Percentiles rank a stretch among this genome's conserved stretches.
Conservation (phyloP, 2,888 invertebrate genomes). For the Amorpha juglandis region DNA sequence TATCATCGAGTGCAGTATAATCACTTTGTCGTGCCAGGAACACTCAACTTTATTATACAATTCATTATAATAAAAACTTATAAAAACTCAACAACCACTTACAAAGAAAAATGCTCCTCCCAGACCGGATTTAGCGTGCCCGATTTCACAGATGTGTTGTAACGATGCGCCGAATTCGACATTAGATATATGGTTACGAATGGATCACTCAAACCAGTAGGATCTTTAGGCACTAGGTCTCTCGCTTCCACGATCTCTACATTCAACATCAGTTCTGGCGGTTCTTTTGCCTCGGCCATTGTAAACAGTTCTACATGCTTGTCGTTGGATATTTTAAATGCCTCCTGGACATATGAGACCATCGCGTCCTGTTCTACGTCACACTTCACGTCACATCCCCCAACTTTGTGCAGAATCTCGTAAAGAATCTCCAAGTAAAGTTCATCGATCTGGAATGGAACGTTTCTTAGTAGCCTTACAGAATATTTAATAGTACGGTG, state of each 20-base stretch:
- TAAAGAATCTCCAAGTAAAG: slow-evolving; percentile 93
- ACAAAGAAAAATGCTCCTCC: slow-evolving; percentile 99
- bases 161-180: slow-evolving; percentile 90
- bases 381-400: slow-evolving; percentile 90
- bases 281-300: slow-evolving; percentile 90
- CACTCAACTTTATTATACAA: not conserved
- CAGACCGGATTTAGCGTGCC: slow-evolving; percentile 95
- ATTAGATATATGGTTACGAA: slow-evolving; percentile 96
- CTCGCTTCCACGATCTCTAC: slow-evolving; percentile 94
- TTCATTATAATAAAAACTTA: not conserved
- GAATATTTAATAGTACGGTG: not conserved
- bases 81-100: slow-evolving; percentile 69
- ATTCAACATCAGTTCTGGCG: slow-evolving; percentile 92
- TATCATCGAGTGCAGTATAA: no score
- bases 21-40: no score
- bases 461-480: not conserved
- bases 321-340: slow-evolving; percentile 89
- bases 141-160: slow-evolving; percentile 96
- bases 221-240: slow-evolving; percentile 92
- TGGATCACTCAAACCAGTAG: slow-evolving; percentile 98
- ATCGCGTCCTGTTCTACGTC: slow-evolving; percentile 88
- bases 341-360: slow-evolving; percentile 91
- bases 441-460: slow-evolving; percentile 89
- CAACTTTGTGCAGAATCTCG: slow-evolving; percentile 93
- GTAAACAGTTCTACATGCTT: slow-evolving; percentile 89